A percentile compares a stretch with the other conserved stretches of the same genome.
These are phyloP conservation scores for Drosophila nr. perissopoda DNA, from an alignment of 2,888 invertebrate genomes.

Conservation along the genomic window DNA sequence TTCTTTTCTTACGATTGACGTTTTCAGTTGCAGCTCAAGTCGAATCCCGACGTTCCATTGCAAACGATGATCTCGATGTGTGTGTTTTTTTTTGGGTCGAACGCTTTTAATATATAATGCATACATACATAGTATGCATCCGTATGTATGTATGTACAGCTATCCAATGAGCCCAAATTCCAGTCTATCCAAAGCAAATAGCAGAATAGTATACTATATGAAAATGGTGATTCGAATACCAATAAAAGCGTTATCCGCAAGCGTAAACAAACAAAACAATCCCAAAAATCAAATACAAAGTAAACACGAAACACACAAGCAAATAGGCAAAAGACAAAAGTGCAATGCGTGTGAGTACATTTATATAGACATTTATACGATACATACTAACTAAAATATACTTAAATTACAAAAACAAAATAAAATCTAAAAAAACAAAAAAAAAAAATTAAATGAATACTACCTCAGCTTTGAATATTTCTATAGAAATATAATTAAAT, in stretches of 20 bases:
- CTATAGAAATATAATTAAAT: slow-evolving; percentile 76
- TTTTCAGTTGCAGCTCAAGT: slow-evolving; percentile 11
- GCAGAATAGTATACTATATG: slow-evolving; percentile 2
- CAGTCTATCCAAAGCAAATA: slow-evolving; percentile 7
- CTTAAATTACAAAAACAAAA: slow-evolving; percentile 46
- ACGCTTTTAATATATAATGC: slow-evolving; percentile 42
- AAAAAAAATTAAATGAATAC: slow-evolving; percentile 72
- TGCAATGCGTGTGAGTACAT: slow-evolving; percentile 36
- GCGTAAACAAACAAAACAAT: slow-evolving; percentile 12
- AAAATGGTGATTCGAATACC: slow-evolving; percentile 37
- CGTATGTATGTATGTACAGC: slow-evolving; percentile 9
- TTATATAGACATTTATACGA: slow-evolving; percentile 43
- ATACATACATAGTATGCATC: slow-evolving; percentile 1
- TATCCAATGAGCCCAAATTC: slow-evolving; percentile 31
- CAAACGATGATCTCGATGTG: slow-evolving; percentile 19
- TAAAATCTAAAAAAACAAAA: slow-evolving; percentile 26
- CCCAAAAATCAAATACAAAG: slow-evolving; percentile 21
- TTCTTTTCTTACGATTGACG: slow-evolving; percentile 1
- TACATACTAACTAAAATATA: slow-evolving; percentile 36
- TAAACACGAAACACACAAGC: slow-evolving; percentile 7
- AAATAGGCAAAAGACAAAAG: slow-evolving; percentile 5
- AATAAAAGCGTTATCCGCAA: slow-evolving; percentile 25
- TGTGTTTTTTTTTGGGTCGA: slow-evolving; percentile 28
- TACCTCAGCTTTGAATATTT: slow-evolving; percentile 83
- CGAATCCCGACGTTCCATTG: slow-evolving; percentile 7